Evolutionary conservation across 2,888 invertebrate species (phyloP).

Genomic region (Parelbella ahira): DNA sequence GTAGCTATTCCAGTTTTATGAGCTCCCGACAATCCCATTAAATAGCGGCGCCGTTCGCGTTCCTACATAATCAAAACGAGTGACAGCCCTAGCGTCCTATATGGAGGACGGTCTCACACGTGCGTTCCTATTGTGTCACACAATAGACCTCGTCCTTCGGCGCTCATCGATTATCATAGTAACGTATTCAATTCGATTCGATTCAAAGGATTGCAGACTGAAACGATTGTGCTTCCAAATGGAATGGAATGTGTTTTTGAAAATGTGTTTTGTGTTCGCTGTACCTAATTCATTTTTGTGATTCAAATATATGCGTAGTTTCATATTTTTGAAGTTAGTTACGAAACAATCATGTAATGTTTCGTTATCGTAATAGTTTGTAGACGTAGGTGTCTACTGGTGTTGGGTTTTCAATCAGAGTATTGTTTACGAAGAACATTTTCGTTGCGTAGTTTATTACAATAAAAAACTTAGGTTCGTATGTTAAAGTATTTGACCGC

Average conservation of each 20-base stretch:
- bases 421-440: too few relatives aligned
- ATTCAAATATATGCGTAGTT: background rate
- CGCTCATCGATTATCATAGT: conserved; percentile 10
- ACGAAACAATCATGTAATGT: too few relatives aligned
- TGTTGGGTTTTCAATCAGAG: too few relatives aligned
- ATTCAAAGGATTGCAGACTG: conserved; percentile 5
- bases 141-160: conserved; percentile 16
- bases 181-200: conserved; percentile 15
- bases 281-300: background rate
- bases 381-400: too few relatives aligned
- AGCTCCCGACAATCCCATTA: background rate
- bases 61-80: too few relatives aligned
- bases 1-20: too few relatives aligned
- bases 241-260: conserved; percentile 17
- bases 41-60: too few relatives aligned
- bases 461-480: too few relatives aligned
- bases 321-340: too few relatives aligned
- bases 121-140: conserved; percentile 19
- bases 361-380: too few relatives aligned
- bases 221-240: conserved; percentile 8
- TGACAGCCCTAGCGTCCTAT: conserved; percentile 4
- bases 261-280: conserved; percentile 2
- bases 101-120: conserved; percentile 2
- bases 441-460: too few relatives aligned
- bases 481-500: too few relatives aligned